These are phyloP conservation scores for Bos javanicus DNA, from an alignment of 2,113 vertebrate species.

Conservation along the genomic window DNA sequence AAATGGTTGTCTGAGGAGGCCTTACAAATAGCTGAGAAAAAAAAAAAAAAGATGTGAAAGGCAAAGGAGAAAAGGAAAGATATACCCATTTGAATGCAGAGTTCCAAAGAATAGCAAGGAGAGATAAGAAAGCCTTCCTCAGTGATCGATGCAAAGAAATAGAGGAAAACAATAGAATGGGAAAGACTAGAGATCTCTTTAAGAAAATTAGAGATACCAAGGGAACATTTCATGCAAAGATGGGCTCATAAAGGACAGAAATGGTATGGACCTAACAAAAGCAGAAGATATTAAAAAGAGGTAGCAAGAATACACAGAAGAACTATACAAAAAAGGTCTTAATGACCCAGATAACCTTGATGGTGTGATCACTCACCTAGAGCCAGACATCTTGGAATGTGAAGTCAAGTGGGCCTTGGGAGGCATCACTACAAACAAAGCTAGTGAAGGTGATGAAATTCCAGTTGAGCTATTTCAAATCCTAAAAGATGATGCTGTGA, in stretches of 20 bases:
- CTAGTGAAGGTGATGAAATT: neutral
- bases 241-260: neutral
- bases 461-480: neutral
- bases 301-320: neutral
- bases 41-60: accelerated
- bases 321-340: neutral
- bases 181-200: neutral
- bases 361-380: neutral
- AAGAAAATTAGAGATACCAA: neutral
- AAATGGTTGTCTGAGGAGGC: neutral
- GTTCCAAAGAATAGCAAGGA: neutral
- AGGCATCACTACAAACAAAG: neutral
- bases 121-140: neutral
- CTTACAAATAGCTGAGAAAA: neutral
- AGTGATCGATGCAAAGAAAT: neutral
- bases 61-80: neutral
- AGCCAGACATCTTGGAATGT: neutral
- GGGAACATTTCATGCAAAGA: neutral
- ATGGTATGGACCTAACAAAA: neutral
- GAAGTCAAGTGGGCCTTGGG: neutral
- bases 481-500: neutral
- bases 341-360: neutral
- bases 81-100: neutral
- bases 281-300: neutral
- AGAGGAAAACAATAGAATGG: neutral